Evolutionary conservation across 2,113 vertebrate genomes (phyloP).

Genomic region (Hemichromis elongatus): DNA sequence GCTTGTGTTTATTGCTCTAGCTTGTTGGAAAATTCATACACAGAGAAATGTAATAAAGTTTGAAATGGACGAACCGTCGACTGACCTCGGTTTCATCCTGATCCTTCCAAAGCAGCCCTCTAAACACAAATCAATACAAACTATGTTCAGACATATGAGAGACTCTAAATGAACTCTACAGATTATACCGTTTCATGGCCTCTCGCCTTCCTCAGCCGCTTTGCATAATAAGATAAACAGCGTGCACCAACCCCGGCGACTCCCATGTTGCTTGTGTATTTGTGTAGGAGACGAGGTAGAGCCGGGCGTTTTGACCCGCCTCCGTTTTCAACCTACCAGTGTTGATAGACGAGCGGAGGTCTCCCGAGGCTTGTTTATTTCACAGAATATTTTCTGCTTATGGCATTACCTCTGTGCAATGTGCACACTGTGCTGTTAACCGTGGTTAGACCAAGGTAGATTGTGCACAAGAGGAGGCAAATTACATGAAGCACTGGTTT

Average conservation of each 20-base stretch:
- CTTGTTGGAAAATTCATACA: background rate
- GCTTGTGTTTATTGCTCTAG: background rate
- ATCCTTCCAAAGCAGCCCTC: conserved; percentile 19
- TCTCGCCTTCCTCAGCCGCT: conserved; percentile 2
- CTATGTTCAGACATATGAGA: conserved; percentile 31
- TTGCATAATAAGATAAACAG: conserved; percentile 50
- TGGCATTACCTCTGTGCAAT: background rate
- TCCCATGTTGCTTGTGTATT: background rate
- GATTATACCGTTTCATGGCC: conserved; percentile 27
- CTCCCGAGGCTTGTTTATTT: background rate
- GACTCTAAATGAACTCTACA: conserved; percentile 34
- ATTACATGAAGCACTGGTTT: background rate
- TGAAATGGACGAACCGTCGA: background rate
- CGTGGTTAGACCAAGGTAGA: background rate
- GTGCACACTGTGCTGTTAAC: background rate
- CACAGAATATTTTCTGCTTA: background rate
- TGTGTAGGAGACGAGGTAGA: conserved; percentile 44
- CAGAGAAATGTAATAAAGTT: background rate
- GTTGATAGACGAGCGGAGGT: background rate
- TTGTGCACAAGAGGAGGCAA: background rate
- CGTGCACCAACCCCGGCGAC: background rate
- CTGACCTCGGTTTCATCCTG: conserved; percentile 10
- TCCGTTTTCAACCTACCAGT: background rate
- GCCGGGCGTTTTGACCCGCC: conserved; percentile 9
- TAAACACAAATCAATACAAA: conserved; percentile 48